Conservation (phyloP, 2,113 vertebrate genomes). For the Rana temporaria region DNA sequence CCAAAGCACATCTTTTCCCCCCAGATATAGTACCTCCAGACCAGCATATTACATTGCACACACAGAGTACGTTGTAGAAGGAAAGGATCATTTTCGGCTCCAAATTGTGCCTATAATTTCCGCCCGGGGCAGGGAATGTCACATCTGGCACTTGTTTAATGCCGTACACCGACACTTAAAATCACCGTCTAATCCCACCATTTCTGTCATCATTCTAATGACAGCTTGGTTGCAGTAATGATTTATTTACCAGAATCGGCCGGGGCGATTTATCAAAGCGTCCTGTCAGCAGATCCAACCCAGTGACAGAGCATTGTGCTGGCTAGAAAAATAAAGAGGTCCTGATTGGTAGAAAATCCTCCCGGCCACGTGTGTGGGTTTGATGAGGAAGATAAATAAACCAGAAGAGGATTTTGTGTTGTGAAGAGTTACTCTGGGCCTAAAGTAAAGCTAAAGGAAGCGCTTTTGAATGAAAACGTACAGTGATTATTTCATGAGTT, state of each 20-base stretch:
- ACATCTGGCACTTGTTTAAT: slow-evolving; percentile 34
- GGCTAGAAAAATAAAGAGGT: slow-evolving; percentile 43
- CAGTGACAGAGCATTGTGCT: slow-evolving; percentile 6
- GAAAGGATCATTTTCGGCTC: not conserved
- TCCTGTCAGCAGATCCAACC: not conserved
- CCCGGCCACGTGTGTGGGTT: not conserved
- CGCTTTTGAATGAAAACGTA: no score
- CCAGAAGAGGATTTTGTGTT: not conserved
- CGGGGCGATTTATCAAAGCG: slow-evolving; percentile 32
- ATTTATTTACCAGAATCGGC: slow-evolving; percentile 32
- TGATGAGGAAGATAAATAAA: slow-evolving; percentile 27
- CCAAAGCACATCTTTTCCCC: not conserved
- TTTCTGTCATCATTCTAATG: slow-evolving; percentile 18
- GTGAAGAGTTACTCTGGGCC: not conserved
- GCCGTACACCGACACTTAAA: not conserved
- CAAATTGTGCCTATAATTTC: slow-evolving; percentile 13
- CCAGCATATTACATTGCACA: not conserved
- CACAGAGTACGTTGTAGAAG: not conserved
- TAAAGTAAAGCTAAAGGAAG: no score
- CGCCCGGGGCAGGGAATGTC: not conserved
- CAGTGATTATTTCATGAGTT: no score
- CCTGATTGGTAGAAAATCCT: slow-evolving; percentile 4
- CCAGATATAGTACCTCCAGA: not conserved
- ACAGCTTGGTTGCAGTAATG: slow-evolving; percentile 8
- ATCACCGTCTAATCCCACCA: slow-evolving; percentile 1